Conservation (phyloP, 2,888 invertebrate genomes). For the Mimas tiliae region DNA sequence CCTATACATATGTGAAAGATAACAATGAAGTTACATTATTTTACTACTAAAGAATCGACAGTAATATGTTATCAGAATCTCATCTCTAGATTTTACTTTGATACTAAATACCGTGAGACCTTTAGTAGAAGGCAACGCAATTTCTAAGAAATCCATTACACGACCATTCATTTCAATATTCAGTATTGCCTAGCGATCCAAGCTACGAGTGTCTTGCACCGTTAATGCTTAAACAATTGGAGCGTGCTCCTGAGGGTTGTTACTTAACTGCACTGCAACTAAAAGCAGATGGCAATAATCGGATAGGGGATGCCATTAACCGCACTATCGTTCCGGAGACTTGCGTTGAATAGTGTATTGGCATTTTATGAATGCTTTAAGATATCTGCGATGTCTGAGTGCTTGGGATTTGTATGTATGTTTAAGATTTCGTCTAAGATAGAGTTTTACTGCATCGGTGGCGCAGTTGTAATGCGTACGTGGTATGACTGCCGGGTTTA, state of each 20-base stretch:
- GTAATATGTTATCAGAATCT: too few relatives aligned
- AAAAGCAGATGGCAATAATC: constrained; percentile 36
- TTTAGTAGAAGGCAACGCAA: not conserved
- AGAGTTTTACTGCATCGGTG: not conserved
- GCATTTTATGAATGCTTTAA: constrained; percentile 30
- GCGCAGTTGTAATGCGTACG: too few relatives aligned
- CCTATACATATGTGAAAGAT: too few relatives aligned
- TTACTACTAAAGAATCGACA: too few relatives aligned
- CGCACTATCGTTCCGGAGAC: constrained; percentile 28
- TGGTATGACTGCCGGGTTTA: too few relatives aligned
- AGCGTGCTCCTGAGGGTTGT: constrained; percentile 4
- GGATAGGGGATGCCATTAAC: constrained; percentile 33
- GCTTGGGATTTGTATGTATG: not conserved
- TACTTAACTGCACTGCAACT: constrained; percentile 15
- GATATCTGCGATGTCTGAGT: not conserved
- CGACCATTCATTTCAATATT: constrained; percentile 1
- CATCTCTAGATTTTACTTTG: too few relatives aligned
- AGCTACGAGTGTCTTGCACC: not conserved
- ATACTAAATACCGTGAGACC: not conserved
- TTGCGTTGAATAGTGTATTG: constrained; percentile 34
- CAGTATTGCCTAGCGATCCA: not conserved
- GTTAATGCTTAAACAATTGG: constrained; percentile 18
- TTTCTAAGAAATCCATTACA: not conserved
- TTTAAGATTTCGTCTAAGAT: not conserved
- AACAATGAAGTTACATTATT: too few relatives aligned